Evolutionary conservation across 2,888 invertebrate species (phyloP), one percentile per base, ranked within the genome.

Genomic region (Drosophila dives): DNA sequence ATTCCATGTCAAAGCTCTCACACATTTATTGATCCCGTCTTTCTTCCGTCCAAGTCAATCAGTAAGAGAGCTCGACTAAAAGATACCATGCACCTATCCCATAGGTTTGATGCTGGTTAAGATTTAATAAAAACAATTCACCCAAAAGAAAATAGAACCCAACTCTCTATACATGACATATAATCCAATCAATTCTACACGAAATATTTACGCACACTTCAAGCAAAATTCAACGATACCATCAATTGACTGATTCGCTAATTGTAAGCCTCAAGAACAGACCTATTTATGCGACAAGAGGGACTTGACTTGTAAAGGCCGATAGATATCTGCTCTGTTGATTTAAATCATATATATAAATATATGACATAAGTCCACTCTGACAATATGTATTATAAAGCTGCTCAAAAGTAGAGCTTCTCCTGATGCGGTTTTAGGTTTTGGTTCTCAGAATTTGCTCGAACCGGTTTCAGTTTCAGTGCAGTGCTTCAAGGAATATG

Each of bases 401-500:
- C 15, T 26, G 26, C 10, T 29, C n/a, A 29, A 29, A 50, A 17
- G 26, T 49, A 17, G 26, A 23, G 26, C n/a, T 17, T 38, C 51
- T 11, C 26, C 15, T 33, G 34, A 17, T 49, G 50, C n/a, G 45
- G 51, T 54, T 54, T 75, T 61, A 54, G 67, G 66, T 75, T 74
- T 75, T 38, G 26, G 54, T 65, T 76, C 77, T 65, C 75, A 76
- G 65, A 48, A 12, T 6, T 6, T 38, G 56, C 29, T 6, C 23
- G 7, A 65, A 50, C 12, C 54, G 26, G 26, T 62, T 70, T 50
- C 48, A 71, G 72, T 67, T 72, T 72, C 29, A 29, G 29, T 59
- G 38, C 45, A 81, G 81, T 64, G 72, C 72, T 72, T 32, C 65
- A 64, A 58, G 29, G 71, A 53, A 72, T 72, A 64, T 68, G 49